phyloP scores from a whole-genome alignment of 2,888 invertebrate genomes.

The Calameuta filiformis region DNA sequence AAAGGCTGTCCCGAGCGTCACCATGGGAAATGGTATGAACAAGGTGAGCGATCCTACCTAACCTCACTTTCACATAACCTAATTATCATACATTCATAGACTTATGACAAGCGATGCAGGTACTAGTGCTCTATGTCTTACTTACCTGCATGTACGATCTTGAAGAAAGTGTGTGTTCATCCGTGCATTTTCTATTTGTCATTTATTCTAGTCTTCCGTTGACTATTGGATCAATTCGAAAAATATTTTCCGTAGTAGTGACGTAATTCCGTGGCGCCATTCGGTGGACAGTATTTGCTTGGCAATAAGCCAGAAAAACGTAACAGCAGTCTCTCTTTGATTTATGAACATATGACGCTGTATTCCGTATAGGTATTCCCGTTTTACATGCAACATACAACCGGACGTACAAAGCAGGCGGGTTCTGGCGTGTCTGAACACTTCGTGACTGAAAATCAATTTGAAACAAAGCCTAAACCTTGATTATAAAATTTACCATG shows the following conservation, averaged over 20 bases:
- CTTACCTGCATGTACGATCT: not conserved
- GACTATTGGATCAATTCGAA: no score
- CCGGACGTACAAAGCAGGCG: not conserved
- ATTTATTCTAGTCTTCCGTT: no score
- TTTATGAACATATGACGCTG: not conserved
- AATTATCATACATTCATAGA: not conserved
- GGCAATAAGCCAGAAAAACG: not conserved
- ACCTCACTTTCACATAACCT: not conserved
- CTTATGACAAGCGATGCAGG: not conserved
- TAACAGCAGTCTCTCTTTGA: not conserved
- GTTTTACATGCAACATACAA: not conserved
- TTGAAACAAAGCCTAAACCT: not conserved
- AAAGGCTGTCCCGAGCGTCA: constrained; percentile 48
- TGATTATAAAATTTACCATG: not conserved
- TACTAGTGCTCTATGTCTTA: not conserved
- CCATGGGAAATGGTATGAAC: constrained; percentile 92
- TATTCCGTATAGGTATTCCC: not conserved
- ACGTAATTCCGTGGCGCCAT: not conserved
- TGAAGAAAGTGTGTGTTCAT: no score
- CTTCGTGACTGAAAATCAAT: no score
- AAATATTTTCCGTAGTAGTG: not conserved
- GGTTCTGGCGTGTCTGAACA: no score
- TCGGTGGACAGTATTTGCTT: not conserved
- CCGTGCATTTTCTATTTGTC: no score
- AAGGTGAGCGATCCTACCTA: constrained; percentile 70